Evolutionary conservation across 2,888 invertebrate genomes (phyloP).

Genomic region (Phoenoteleia sp.): DNA sequence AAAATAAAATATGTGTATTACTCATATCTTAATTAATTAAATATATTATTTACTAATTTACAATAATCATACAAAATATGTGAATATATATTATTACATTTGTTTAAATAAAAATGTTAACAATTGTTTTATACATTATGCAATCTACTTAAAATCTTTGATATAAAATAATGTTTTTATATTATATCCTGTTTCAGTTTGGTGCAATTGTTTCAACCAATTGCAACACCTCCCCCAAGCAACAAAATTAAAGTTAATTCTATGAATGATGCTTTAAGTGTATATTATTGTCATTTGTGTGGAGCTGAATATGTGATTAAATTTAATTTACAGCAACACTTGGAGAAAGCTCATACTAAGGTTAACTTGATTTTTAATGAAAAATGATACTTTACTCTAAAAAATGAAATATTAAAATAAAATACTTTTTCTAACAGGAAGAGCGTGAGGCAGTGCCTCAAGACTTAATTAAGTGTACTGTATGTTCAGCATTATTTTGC

Average conservation of each 20-base stretch:
- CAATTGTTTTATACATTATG: no score
- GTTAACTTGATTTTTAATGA: conserved; percentile 64
- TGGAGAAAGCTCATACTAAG: conserved; percentile 83
- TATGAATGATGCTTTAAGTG: conserved; percentile 87
- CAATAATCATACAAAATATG: no score
- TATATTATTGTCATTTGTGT: conserved; percentile 89
- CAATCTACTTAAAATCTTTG: no score
- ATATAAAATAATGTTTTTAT: not conserved
- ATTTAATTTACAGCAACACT: conserved; percentile 88
- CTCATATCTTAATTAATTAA: no score
- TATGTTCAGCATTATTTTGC: conserved; percentile 90
- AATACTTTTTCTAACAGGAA: conserved; percentile 83
- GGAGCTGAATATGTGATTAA: conserved; percentile 90
- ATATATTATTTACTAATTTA: no score
- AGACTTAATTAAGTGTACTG: conserved; percentile 89
- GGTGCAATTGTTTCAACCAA: conserved; percentile 86
- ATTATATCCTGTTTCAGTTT: conserved; percentile 80
- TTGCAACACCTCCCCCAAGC: conserved; percentile 87
- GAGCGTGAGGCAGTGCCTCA: conserved; percentile 87
- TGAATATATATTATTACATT: no score
- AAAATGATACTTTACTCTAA: no score
- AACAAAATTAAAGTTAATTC: conserved; percentile 88
- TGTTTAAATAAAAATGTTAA: no score
- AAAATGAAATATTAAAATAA: not conserved
- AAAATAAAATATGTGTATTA: no score